Conservation (phyloP, 1,140 invertebrate genomes). For the Brachystomella parvula region DNA sequence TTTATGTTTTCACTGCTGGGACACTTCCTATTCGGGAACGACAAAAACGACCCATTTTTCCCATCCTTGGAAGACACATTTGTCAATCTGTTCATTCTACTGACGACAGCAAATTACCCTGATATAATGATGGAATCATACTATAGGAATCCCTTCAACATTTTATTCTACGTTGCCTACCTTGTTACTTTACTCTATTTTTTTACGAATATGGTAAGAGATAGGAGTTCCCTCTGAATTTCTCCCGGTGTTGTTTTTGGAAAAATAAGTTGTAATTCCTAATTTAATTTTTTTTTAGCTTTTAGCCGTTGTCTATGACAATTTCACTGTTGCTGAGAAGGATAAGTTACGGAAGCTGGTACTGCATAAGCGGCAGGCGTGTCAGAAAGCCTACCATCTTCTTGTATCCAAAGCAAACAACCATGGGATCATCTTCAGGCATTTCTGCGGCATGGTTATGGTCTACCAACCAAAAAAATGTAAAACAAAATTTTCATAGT, state of each 20-base stretch:
- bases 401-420: constrained; percentile 62
- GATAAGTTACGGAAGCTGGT: constrained; percentile 77
- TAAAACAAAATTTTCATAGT: constrained; percentile 14
- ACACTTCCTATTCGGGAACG: constrained; percentile 67
- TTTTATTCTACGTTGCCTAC: constrained; percentile 79
- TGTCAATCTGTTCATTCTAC: constrained; percentile 78
- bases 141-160: constrained; percentile 62
- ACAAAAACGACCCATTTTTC: constrained; percentile 68
- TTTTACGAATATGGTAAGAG: constrained; percentile 75
- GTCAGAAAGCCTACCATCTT: constrained; percentile 70
- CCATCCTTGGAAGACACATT: constrained; percentile 69
- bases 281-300: constrained; percentile 51
- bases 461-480: constrained; percentile 29
- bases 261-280: constrained; percentile 26
- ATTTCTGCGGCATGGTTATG: constrained; percentile 58
- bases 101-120: constrained; percentile 86
- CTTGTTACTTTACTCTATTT: constrained; percentile 76
- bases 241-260: too few species aligned
- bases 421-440: constrained; percentile 58
- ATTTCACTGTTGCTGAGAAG: constrained; percentile 77
- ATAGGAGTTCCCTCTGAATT: background rate
- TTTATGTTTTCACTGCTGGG: constrained; percentile 72
- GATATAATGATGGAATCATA: constrained; percentile 93
- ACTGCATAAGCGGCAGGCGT: constrained; percentile 73
- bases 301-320: constrained; percentile 83